phyloP scores from a whole-genome alignment of 2,797 vertebrate species.

The Schizothorax lantsangensis region DNA sequence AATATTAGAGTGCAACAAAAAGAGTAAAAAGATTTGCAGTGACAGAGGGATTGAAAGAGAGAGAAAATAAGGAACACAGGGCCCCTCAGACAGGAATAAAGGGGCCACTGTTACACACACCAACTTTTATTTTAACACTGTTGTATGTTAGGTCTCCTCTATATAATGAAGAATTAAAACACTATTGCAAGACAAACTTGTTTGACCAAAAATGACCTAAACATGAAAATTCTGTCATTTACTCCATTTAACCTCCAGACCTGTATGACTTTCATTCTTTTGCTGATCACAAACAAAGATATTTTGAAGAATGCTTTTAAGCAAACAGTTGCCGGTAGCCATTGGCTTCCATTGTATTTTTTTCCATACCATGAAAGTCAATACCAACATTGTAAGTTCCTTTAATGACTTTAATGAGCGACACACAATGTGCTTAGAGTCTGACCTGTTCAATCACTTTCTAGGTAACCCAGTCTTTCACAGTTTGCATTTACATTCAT shows the following conservation, averaged over 20 bases:
- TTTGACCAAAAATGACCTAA: neutral
- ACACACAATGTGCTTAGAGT: neutral
- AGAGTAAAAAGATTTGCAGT: conserved; percentile 26
- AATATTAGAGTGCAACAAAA: neutral
- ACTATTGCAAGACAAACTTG: neutral
- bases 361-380: neutral
- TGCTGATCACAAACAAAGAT: neutral
- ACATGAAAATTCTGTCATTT: neutral
- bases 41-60: conserved; percentile 1
- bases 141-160: neutral
- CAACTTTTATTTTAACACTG: conserved; percentile 10
- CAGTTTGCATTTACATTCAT: neutral
- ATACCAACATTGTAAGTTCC: neutral
- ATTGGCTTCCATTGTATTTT: neutral
- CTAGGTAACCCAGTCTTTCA: neutral
- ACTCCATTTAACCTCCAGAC: neutral
- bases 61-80: conserved; percentile 29
- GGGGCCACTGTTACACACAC: conserved; percentile 27
- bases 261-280: neutral
- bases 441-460: neutral
- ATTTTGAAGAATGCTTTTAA: neutral
- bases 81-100: conserved; percentile 32
- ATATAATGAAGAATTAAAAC: neutral
- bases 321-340: neutral
- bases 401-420: neutral